phyloP scores from a whole-genome alignment of 2,797 vertebrate species.

The Sitta carolinensis region DNA sequence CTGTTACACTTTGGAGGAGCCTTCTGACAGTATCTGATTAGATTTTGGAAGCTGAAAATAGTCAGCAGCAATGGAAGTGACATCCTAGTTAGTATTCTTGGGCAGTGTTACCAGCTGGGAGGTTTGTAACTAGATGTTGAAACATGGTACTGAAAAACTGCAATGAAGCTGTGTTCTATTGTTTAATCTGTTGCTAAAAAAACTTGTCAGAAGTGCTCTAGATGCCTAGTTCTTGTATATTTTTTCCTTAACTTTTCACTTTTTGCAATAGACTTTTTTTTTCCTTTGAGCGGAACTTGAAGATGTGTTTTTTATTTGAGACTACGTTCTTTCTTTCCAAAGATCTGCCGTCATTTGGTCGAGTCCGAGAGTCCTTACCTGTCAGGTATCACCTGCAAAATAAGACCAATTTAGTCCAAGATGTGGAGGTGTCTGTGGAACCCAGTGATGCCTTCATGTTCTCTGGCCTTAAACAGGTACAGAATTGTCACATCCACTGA shows the following conservation, averaged over 20 bases:
- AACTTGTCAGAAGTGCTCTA: background rate
- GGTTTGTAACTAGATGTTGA: background rate
- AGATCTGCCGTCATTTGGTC: constrained; percentile 93
- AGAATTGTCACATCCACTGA: background rate
- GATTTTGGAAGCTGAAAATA: background rate
- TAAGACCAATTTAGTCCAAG: constrained; percentile 90
- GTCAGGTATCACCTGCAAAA: constrained; percentile 93
- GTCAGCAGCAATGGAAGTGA: background rate
- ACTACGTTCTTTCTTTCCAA: background rate
- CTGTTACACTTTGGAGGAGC: background rate
- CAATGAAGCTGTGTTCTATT: background rate
- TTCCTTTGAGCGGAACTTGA: background rate
- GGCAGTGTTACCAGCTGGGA: background rate
- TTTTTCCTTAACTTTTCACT: background rate
- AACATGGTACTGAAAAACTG: background rate
- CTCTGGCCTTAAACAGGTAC: constrained; percentile 97
- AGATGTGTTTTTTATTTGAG: background rate
- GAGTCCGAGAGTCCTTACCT: constrained; percentile 92
- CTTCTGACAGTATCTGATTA: background rate
- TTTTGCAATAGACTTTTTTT: background rate
- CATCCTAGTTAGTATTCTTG: background rate
- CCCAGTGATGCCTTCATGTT: constrained; percentile 99
- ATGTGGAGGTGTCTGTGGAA: constrained; percentile 93
- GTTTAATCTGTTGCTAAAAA: background rate
- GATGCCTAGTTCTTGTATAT: background rate